These are phyloP conservation scores for Automeris io DNA, from an alignment of 2,888 invertebrate genomes.

Conservation along the genomic window DNA sequence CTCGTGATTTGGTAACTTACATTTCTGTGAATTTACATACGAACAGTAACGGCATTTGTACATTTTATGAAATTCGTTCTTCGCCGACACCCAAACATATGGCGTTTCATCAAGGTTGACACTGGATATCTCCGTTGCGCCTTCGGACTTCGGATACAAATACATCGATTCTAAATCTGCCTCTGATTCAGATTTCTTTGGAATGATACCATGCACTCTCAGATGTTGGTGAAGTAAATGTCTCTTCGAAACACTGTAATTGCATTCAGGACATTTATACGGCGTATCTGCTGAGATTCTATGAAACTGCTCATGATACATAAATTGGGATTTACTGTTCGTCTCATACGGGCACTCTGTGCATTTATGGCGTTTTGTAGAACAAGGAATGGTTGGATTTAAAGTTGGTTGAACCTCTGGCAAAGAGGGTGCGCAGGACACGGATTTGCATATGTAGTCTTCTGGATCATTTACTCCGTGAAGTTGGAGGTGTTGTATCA, in stretches of 20 bases:
- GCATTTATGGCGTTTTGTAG: conserved; percentile 84
- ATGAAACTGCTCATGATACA: conserved; percentile 92
- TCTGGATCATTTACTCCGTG: conserved; percentile 80
- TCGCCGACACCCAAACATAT: conserved; percentile 85
- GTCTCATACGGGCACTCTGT: conserved; percentile 89
- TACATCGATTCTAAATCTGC: conserved; percentile 52
- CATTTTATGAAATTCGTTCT: conserved; percentile 86
- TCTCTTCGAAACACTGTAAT: conserved; percentile 88
- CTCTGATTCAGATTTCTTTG: conserved; percentile 61
- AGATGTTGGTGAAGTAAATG: conserved; percentile 90
- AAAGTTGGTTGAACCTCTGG: conserved; percentile 24
- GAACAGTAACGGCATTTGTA: conserved; percentile 91
- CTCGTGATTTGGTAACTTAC: conserved; percentile 89
- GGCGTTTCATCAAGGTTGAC: conserved; percentile 79
- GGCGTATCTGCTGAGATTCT: conserved; percentile 81
- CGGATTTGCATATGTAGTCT: conserved; percentile 70
- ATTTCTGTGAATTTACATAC: conserved; percentile 87
- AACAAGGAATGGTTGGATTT: conserved; percentile 29
- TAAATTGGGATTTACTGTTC: conserved; percentile 90
- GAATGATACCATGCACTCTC: conserved; percentile 81
- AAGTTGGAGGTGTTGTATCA: conserved; percentile 81
- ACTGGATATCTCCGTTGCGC: conserved; percentile 33
- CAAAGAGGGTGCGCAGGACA: conserved; percentile 51
- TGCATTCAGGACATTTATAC: conserved; percentile 89
- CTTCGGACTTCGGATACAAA: conserved; percentile 28